A percentile compares a stretch with the other conserved stretches of the same genome.
These are phyloP conservation scores for Seriola rivoliana DNA, from an alignment of 2,113 vertebrate species.

Conservation along the genomic window DNA sequence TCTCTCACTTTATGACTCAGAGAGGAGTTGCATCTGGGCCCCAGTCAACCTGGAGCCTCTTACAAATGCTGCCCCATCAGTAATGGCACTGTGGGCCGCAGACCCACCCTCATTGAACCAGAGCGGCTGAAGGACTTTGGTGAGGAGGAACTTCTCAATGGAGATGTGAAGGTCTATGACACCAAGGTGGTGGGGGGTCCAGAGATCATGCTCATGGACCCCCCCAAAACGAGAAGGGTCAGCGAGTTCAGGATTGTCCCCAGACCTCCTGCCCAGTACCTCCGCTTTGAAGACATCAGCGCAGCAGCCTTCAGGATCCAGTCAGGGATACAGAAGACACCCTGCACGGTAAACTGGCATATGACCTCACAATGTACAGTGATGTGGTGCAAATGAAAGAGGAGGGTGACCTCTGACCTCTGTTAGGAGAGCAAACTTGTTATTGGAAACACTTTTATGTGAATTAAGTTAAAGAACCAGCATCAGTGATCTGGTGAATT, in stretches of 20 bases:
- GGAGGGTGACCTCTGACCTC: too few species aligned
- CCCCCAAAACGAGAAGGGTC: conserved; percentile 74
- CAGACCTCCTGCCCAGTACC: conserved; percentile 75
- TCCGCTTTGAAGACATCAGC: conserved; percentile 92
- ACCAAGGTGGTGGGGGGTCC: conserved; percentile 79
- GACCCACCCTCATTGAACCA: conserved; percentile 85
- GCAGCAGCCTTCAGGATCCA: conserved; percentile 92
- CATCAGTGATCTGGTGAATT: too few species aligned
- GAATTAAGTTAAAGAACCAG: too few species aligned
- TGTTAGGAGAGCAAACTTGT: too few species aligned
- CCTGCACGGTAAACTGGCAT: conserved; percentile 86
- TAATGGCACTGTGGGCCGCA: conserved; percentile 79
- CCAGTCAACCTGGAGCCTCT: conserved; percentile 60
- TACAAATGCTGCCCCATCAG: conserved; percentile 66
- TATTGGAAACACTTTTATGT: too few species aligned
- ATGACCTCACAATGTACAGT: neutral
- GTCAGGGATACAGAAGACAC: conserved; percentile 88
- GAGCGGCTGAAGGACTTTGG: conserved; percentile 93
- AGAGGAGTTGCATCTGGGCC: conserved; percentile 79
- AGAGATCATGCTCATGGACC: conserved; percentile 80
- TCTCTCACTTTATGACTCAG: conserved; percentile 66
- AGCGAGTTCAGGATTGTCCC: conserved; percentile 70
- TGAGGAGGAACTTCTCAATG: conserved; percentile 89
- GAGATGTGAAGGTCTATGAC: conserved; percentile 85
- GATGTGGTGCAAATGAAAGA: neutral